Conservation (phyloP, 2,113 vertebrate species). For the Hemiprocne comata region DNA sequence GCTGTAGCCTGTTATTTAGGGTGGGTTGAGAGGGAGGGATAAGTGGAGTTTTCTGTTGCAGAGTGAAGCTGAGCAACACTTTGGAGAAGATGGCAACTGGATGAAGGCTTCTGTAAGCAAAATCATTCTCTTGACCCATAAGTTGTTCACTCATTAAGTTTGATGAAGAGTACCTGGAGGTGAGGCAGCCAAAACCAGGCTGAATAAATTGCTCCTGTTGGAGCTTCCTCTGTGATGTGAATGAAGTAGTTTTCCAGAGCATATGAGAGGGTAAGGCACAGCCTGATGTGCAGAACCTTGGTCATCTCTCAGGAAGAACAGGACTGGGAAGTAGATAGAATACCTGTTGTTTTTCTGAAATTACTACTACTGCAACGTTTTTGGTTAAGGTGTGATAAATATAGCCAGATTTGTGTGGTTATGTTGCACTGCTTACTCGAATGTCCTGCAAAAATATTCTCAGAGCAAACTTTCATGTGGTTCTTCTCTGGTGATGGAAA, state of each 20-base stretch:
- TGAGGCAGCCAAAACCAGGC: neutral
- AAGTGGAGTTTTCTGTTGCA: neutral
- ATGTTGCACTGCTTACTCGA: accelerated
- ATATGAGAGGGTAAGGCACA: accelerated
- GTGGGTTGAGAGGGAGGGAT: neutral
- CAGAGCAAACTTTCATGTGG: neutral
- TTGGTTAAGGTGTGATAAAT: neutral
- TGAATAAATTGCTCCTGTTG: neutral
- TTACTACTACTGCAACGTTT: neutral
- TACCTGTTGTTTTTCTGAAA: neutral
- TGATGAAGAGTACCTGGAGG: neutral
- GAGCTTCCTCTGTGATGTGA: neutral
- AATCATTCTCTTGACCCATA: neutral
- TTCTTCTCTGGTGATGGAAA: neutral
- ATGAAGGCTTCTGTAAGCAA: neutral
- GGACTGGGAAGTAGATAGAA: neutral
- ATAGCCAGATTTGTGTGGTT: neutral
- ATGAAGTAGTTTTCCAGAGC: neutral
- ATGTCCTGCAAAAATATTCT: neutral
- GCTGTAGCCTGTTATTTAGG: neutral
- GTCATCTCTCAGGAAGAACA: neutral
- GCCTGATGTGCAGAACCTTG: accelerated
- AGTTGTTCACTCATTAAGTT: neutral
- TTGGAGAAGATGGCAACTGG: neutral
- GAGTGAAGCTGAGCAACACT: neutral